phyloP scores from a whole-genome alignment of 2,113 vertebrate genomes.

The Mesitornis unicolor region DNA sequence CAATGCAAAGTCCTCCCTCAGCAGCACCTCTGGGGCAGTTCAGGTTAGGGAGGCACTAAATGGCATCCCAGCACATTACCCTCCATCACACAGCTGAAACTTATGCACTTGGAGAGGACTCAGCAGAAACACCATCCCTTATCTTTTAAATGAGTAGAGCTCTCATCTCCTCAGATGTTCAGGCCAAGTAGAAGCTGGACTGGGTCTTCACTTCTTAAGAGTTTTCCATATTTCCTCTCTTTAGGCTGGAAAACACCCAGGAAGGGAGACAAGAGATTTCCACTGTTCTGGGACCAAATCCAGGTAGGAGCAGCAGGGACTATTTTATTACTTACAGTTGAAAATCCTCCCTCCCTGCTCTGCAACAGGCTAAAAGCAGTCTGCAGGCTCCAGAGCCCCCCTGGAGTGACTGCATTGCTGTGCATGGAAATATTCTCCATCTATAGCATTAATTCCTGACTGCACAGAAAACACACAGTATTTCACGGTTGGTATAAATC shows the following conservation, averaged over 20 bases:
- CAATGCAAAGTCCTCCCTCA: neutral
- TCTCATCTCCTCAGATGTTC: neutral
- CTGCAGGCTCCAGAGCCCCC: neutral
- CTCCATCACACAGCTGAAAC: neutral
- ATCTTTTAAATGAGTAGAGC: neutral
- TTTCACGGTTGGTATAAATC: neutral
- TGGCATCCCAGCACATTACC: neutral
- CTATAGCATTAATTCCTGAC: neutral
- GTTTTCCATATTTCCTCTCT: neutral
- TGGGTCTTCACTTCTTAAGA: neutral
- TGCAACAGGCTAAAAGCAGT: neutral
- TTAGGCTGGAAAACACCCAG: neutral
- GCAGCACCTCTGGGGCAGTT: neutral
- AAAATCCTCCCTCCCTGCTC: neutral
- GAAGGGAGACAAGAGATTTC: neutral
- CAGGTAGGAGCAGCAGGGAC: neutral
- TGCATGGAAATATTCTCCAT: neutral
- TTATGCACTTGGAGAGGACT: neutral
- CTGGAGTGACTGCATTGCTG: neutral
- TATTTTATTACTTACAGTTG: neutral
- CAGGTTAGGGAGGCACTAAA: neutral
- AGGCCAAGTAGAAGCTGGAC: neutral
- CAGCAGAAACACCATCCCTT: neutral
- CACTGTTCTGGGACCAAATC: neutral
- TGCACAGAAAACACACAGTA: neutral